Conservation (phyloP, 2,797 vertebrate genomes). For the Furcifer pardalis region DNA sequence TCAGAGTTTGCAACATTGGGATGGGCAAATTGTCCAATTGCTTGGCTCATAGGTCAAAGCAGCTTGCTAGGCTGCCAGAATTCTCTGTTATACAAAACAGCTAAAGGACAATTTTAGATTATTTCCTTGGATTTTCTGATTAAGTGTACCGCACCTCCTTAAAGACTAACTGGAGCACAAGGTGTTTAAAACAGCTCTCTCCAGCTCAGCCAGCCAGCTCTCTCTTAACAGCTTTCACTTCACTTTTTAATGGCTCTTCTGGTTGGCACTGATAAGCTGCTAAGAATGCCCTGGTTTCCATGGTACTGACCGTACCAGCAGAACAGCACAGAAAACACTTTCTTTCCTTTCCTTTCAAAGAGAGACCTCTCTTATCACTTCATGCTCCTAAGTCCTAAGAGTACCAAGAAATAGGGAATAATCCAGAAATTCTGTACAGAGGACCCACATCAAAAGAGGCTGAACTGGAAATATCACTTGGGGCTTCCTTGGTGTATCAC, state of each 20-base stretch:
- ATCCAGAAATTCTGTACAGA: neutral
- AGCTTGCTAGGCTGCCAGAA: neutral
- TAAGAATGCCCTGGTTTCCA: slow-evolving; percentile 22
- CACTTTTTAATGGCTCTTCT: slow-evolving; percentile 18
- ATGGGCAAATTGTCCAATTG: too few relatives aligned
- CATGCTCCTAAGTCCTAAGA: neutral
- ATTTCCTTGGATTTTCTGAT: neutral
- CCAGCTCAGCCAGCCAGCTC: neutral
- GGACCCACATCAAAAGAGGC: slow-evolving; percentile 7
- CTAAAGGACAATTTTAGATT: neutral
- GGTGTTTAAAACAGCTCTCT: neutral
- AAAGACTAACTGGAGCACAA: neutral
- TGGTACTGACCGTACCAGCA: slow-evolving; percentile 22
- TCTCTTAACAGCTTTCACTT: neutral
- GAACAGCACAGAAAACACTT: slow-evolving; percentile 4
- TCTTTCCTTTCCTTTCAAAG: neutral
- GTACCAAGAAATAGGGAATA: neutral
- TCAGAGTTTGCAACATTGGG: too few relatives aligned
- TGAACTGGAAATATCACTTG: neutral
- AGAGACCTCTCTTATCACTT: slow-evolving; percentile 11
- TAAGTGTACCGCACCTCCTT: neutral
- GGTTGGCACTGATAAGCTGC: slow-evolving; percentile 24
- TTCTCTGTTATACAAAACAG: neutral
- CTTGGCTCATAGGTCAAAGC: too few relatives aligned
- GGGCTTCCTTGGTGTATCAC: neutral